Base-by-base conservation (phyloP, 1,140 invertebrate genomes). In the Calephelis virginiensis region DNA sequence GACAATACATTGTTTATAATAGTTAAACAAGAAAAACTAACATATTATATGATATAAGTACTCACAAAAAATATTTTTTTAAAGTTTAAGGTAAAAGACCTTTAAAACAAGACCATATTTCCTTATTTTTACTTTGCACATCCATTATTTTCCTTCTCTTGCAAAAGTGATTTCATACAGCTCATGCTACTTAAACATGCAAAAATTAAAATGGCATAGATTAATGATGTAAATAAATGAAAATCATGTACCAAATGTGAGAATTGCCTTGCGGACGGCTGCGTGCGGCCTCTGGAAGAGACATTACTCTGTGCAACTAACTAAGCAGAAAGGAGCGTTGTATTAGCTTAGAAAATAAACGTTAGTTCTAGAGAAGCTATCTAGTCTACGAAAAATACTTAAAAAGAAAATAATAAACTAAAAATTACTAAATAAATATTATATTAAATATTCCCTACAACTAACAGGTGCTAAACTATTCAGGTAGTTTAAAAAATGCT, bases 171-270 rank as follows among this genome's bases (percentile, higher is more conserved):
- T 28, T 11, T 53, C 10, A 28, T 37, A 56, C 17, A 56, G 28
- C 53, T 56, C 53, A 37, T 59, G 53, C 53, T n/a, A 37, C 7
- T 59, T 40, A 11, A 37, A 59, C 43, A 66, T 64, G 50, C 49
- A 68, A 68, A 70, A 64, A 49, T 38, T 61, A 64, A 66, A 60
- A 68, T 17, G 56, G 60, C 60, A 45, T 45, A 71, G 53, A 65
- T 61, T 63, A 68, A 63, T 53, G 73, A 78, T 68, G 72, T 53
- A 75, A 75, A 75, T 70, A 79, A 77, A 56, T 64, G 50, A 77
- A 78, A 76, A 77, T 74, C 47, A 65, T 71, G 78, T 88, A 88
- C 85, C 85, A 83, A 85, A 75, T 67, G 75, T 79, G 76, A 67
- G 70, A 45, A 66, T 70, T 61, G 68, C 65, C 64, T 59, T 69